These are phyloP conservation scores for Hemaris fuciformis DNA, from an alignment of 2,888 invertebrate genomes.

Conservation along the genomic window DNA sequence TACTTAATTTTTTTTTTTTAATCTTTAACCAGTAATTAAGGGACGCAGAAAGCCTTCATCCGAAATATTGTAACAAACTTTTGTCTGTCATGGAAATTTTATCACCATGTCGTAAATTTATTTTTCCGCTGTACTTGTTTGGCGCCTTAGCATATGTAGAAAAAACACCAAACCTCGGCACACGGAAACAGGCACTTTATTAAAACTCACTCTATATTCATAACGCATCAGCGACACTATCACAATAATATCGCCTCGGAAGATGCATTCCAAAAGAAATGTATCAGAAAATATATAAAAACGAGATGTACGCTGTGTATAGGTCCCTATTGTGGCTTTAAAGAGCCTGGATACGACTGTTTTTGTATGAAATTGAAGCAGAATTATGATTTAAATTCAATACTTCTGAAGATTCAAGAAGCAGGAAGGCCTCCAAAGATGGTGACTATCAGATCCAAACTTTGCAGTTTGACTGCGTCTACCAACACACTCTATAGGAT, in stretches of 20 bases:
- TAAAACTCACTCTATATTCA: conserved; percentile 79
- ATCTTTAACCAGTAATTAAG: too few species aligned
- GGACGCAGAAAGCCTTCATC: too few species aligned
- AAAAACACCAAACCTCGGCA: conserved; percentile 24
- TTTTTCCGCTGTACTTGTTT: not conserved
- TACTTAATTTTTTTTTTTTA: too few species aligned
- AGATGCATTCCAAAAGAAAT: conserved; percentile 80
- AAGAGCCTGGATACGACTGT: conserved; percentile 37
- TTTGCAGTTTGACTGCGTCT: too few species aligned
- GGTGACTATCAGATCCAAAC: too few species aligned
- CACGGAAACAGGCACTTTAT: conserved; percentile 66
- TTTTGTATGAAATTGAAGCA: too few species aligned
- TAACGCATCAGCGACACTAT: conserved; percentile 76
- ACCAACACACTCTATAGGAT: too few species aligned
- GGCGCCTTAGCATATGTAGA: not conserved
- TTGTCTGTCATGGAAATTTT: not conserved
- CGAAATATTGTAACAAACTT: not conserved
- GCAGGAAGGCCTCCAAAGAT: too few species aligned
- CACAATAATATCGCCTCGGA: conserved; percentile 78
- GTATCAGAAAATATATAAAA: conserved; percentile 81
- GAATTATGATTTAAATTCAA: too few species aligned
- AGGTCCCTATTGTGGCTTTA: conserved; percentile 26
- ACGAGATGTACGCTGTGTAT: conserved; percentile 57
- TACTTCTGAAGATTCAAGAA: too few species aligned
- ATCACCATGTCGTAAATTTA: not conserved